These are phyloP conservation scores for Arvicola amphibius DNA, from an alignment of 2,797 vertebrate genomes.

Conservation along the genomic window DNA sequence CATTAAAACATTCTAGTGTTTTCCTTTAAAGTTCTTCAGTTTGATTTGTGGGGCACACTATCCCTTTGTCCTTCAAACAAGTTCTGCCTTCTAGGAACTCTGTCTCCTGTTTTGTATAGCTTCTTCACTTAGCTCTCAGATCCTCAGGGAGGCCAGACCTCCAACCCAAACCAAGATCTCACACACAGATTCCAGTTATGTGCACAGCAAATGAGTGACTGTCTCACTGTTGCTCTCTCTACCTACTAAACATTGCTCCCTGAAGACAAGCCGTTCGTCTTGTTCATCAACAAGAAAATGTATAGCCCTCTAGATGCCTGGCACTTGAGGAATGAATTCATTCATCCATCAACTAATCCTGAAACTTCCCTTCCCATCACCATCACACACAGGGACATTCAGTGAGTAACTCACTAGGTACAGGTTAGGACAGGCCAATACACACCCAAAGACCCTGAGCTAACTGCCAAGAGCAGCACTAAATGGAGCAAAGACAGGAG, in stretches of 20 bases:
- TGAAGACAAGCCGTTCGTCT: not conserved
- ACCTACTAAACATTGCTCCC: not conserved
- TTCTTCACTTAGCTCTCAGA: not conserved
- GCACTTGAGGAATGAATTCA: not conserved
- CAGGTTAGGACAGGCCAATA: conserved; percentile 15
- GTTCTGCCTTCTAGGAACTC: not conserved
- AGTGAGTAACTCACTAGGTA: not conserved
- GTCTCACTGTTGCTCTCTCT: not conserved
- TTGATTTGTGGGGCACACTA: not conserved
- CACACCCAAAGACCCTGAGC: not conserved
- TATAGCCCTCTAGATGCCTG: not conserved
- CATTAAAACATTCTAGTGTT: not conserved
- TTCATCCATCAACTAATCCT: not conserved
- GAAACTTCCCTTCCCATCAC: not conserved
- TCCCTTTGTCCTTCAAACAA: not conserved
- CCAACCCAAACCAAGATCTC: not conserved
- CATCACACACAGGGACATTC: not conserved
- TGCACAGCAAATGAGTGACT: not conserved
- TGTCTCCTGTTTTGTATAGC: not conserved
- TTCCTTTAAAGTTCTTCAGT: not conserved
- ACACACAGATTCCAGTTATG: not conserved
- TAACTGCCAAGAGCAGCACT: not conserved
- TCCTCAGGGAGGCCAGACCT: not conserved
- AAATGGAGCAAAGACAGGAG: not conserved
- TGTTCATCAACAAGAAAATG: not conserved